Evolutionary conservation across 2,888 invertebrate species (phyloP), one percentile per base, ranked within the genome.

Genomic region (Eretmocerus hayati): DNA sequence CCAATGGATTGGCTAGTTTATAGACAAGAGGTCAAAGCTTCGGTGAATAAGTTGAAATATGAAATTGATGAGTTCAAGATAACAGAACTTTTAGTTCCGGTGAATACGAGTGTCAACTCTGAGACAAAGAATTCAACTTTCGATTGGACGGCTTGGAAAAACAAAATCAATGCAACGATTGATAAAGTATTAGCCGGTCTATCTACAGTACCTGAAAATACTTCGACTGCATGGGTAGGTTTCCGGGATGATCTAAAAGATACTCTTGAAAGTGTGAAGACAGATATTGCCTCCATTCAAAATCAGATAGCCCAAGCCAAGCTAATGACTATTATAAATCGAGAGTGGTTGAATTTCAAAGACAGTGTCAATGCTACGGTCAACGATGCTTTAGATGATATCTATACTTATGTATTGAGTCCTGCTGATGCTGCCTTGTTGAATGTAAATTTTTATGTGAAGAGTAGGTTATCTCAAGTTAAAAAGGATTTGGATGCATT

Each of bases 271-370:
- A 37, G 31, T 21, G 16, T 44, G 6, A 52, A 50, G 15, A 47
- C 21, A 22, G 31, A 40, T 11, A 40, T 39, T 23, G 22, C 18
- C 1, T 8, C 13, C 4, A 33, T 51, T 16, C 22, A 32, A n/a
- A 18, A 13, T 19, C 26, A 45, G 31, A 5, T 31, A n/a, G 5
- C 13, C 3, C 11, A 22, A 11, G 15, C 23, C 16, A 39, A 45
- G 40, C 19, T 50, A 9, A 26, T 54, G 41, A 26, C 31, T 3
- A 33, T 51, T 23, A n/a, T 47, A 5, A 20, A 36, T 6, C 44
- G 40, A 18, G 56, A 59, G n/a, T 61, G 57, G 56, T 6, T 50
- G 11, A 39, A 54, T 2, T 61, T 61, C 21, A 53, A 49, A 6
- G 39, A 19, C 5, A 36, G 48, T 19, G 48, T 61, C 13, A 57